Evolutionary conservation across 2,888 invertebrate species (phyloP), one percentile per base, ranked within the genome.

Genomic region (Torymus texanus): DNA sequence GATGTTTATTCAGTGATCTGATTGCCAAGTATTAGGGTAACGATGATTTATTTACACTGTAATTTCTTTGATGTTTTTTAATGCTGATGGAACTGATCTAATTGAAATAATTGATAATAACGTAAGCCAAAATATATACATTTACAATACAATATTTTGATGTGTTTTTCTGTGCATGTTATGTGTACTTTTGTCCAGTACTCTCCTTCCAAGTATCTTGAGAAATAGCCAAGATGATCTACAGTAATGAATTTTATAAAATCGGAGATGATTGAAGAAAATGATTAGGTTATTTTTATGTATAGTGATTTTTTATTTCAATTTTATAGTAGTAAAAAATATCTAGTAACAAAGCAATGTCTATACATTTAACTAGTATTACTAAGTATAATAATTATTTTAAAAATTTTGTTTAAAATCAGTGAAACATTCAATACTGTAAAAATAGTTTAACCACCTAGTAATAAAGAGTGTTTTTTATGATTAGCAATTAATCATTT

Each of bases 61-160:
- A 50, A 55, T 55, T 67, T 21, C 21, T 61, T 55, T 24, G 14
- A 14, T 14, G 53, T 14, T 55, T 67, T 2, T 21, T 3, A 55
- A n/a, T 21, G 10, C 10, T 21, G n/a, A 55, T 13, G 24, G 65
- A 18, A 65, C 50, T 50, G 10, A 67, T 21, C 41, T 5, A 8
- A 41, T 41, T 41, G 10, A 41, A 41, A 41, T 41, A 24, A 61
- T 58, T 29, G 18, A 71, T 59, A 14, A 56, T 24, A 71, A 3
- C 50, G 50, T 70, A 70, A 53, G 53, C 53, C 71, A 71, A 73
- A 61, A 55, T 61, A 63, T 50, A 41, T 41, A 41, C 41, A 55
- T 73, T 63, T 73, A 63, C 63, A 73, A 73, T 73, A 55, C 63
- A 73, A 73, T 63, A 13, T 73, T 73, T 73, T 8, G 21, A 73